phyloP scores from a whole-genome alignment of 2,888 invertebrate genomes.

The Zaprionus obscuricornis region DNA sequence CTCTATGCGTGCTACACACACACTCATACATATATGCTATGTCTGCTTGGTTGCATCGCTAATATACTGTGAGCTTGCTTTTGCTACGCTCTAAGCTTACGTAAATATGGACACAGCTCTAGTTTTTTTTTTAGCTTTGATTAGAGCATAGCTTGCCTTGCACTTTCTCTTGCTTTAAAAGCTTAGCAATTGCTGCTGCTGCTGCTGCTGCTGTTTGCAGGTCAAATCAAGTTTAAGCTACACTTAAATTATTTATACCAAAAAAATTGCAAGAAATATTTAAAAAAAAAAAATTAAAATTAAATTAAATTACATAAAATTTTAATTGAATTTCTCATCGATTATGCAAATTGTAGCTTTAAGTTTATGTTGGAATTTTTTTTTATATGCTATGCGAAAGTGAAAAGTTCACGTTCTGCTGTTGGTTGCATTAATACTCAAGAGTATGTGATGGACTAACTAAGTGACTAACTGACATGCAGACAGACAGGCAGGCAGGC shows the following conservation, averaged over 20 bases:
- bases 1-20: constrained; percentile 5
- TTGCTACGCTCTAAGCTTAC: constrained; percentile 44
- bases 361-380: too few relatives aligned
- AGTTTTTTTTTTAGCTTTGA: constrained; percentile 8
- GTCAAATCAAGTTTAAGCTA: too few relatives aligned
- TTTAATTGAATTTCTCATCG: too few relatives aligned
- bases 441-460: too few relatives aligned
- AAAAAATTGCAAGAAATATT: too few relatives aligned
- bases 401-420: constrained; percentile 25
- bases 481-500: too few relatives aligned
- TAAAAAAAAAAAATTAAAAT: too few relatives aligned
- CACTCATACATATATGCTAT: not conserved
- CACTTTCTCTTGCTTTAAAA: constrained; percentile 15
- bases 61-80: constrained; percentile 16
- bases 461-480: constrained; percentile 1
- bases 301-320: too few relatives aligned
- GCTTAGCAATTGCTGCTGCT: constrained; percentile 17
- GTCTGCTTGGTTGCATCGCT: not conserved
- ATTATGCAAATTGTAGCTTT: too few relatives aligned
- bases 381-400: constrained; percentile 2
- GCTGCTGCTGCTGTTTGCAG: constrained; percentile 36
- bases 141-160: not conserved
- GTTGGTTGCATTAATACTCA: constrained; percentile 21
- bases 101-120: constrained; percentile 32
- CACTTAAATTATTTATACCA: too few relatives aligned